Base-by-base conservation (phyloP, 1,140 invertebrate species). In the Coelopa frigida region DNA sequence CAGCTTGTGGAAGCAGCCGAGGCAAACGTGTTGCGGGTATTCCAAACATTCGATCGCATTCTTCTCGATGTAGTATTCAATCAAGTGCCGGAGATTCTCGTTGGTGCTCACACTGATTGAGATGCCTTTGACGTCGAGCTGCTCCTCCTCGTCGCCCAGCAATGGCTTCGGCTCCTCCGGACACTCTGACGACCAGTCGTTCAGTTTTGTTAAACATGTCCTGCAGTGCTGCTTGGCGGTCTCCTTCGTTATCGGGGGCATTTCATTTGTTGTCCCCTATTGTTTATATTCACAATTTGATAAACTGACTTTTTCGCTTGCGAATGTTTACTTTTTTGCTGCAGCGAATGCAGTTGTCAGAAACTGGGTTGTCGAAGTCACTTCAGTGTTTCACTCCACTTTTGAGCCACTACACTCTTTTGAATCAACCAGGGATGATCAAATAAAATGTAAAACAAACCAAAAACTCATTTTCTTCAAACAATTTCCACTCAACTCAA, bases 161-260 rank as follows among this genome's bases (percentile, higher is more conserved):
- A 43, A 14, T 11, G 10, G 12, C 27, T 43, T 43, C 41, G 22
- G 31, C 21, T 44, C 32, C 32, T 24, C 29, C 27, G n/a, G n/a
- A n/a, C n/a, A n/a, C n/a, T n/a, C n/a, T n/a, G n/a, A n/a, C n/a
- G n/a, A n/a, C n/a, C n/a, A n/a, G n/a, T 10, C 8, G 27, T 29
- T 22, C 3, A 44, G 17, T 29, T 36, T 44, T 5, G 22, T n/a
- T 21, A 44, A 24, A 24, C 43, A 36, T 5, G 43, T 44, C 2
- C 32, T 31, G 18, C 43, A 44, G 2, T 29, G 18, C 26, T 36
- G 26, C 8, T 44, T 44, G 3, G 43, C 43, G 12, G 29, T 35
- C 6, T 6, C n/a, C 14, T 24, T 44, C 17, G 31, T 44, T 44
- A 44, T 24, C 5, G 41, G 31, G 20, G 33, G 31, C 41, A 43